Conservation (phyloP, 2,797 vertebrate species). For the Kryptopterus vitreolus region DNA sequence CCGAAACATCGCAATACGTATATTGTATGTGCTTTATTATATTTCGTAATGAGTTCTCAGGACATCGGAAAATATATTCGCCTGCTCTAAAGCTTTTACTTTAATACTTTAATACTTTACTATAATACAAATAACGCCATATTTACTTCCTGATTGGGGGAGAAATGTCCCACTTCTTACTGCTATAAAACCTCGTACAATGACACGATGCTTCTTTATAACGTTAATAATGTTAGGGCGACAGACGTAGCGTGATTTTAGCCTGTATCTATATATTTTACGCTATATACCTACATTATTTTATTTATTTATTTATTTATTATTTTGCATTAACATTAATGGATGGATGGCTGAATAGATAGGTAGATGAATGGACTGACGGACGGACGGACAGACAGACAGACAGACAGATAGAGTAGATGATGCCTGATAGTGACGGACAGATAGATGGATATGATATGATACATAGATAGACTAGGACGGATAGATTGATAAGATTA, state of each 20-base stretch:
- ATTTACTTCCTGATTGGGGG: not conserved
- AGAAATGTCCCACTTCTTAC: constrained; percentile 13
- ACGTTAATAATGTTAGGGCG: constrained; percentile 19
- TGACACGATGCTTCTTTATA: constrained; percentile 17
- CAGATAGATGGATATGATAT: too few species aligned
- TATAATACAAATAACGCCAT: not conserved
- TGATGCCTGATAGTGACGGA: too few species aligned
- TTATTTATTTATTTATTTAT: too few species aligned
- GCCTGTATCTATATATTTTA: too few species aligned
- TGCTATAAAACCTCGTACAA: constrained; percentile 1
- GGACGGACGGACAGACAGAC: too few species aligned
- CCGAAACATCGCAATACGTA: not conserved
- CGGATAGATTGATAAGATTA: too few species aligned
- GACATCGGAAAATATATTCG: not conserved
- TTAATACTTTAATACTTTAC: not conserved
- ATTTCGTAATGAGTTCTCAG: not conserved
- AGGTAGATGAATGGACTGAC: too few species aligned
- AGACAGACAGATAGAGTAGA: too few species aligned
- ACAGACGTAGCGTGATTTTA: constrained; percentile 17
- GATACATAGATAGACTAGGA: too few species aligned
- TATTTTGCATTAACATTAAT: too few species aligned
- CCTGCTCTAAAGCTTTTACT: not conserved
- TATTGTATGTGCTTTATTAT: not conserved
- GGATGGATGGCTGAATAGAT: too few species aligned
- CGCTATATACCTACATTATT: too few species aligned